phyloP scores from a whole-genome alignment of 2,888 invertebrate genomes.

The Stenchaetothrips biformis region DNA sequence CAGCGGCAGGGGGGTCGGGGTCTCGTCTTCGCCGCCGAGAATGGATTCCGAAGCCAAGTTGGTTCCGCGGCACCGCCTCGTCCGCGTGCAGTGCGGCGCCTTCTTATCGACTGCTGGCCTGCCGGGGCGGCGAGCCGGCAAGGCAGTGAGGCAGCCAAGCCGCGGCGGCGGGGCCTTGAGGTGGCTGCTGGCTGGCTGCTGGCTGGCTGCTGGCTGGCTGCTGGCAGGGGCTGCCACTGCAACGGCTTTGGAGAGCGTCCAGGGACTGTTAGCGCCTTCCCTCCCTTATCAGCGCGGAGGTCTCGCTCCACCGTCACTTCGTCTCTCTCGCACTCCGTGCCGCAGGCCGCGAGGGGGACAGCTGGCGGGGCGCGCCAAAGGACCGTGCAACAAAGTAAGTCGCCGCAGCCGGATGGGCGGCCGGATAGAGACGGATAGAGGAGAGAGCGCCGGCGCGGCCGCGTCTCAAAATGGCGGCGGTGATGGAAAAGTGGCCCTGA shows the following conservation, averaged over 20 bases:
- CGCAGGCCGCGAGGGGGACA: neutral
- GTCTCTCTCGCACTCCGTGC: neutral
- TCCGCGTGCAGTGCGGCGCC: too few relatives aligned
- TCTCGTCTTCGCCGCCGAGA: too few relatives aligned
- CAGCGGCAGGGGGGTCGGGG: too few relatives aligned
- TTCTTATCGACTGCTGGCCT: neutral
- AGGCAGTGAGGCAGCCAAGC: neutral
- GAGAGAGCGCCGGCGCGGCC: neutral
- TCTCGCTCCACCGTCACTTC: neutral
- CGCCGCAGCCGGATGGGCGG: neutral
- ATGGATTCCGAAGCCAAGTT: too few relatives aligned
- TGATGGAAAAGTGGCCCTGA: too few relatives aligned
- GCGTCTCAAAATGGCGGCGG: neutral
- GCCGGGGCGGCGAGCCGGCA: neutral
- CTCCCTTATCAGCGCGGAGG: neutral
- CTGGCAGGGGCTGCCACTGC: neutral
- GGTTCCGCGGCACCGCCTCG: too few relatives aligned
- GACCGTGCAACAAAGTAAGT: neutral
- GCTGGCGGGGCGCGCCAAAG: neutral
- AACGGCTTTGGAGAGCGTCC: slow-evolving; percentile 18
- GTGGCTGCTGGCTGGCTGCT: neutral
- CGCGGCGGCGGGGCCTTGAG: neutral
- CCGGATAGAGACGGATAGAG: neutral
- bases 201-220: neutral
- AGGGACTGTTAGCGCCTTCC: slow-evolving; percentile 17